Conservation (phyloP, 92 coral and sea anemone genomes). For the Umimayanthus kanabou region DNA sequence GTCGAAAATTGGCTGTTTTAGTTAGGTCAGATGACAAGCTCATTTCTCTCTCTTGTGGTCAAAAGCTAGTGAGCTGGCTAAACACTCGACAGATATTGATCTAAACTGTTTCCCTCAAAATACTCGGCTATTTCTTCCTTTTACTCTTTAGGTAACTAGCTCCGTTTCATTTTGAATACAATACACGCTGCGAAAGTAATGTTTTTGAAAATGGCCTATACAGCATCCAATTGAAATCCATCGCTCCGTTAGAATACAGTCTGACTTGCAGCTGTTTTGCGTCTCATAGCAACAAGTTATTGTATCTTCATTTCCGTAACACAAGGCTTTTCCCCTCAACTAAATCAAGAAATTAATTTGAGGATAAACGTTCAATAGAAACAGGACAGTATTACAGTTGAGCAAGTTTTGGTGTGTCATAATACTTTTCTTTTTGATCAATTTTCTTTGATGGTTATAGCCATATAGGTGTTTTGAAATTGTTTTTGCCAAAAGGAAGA, state of each 20-base stretch:
- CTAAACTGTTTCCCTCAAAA: background rate
- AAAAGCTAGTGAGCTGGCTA: background rate
- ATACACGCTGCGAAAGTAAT: background rate
- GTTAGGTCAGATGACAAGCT: background rate
- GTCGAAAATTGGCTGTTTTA: slow-evolving; percentile 23
- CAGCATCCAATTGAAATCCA: background rate
- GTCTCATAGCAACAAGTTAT: slow-evolving; percentile 13
- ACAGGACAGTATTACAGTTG: background rate
- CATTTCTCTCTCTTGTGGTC: background rate
- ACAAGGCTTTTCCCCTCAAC: background rate
- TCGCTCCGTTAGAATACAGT: background rate
- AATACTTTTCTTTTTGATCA: no score
- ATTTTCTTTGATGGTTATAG: background rate
- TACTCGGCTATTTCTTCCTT: background rate
- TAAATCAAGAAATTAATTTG: background rate
- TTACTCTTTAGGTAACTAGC: background rate
- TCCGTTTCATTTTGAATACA: background rate
- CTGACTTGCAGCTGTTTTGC: slow-evolving; percentile 19
- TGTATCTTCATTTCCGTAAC: slow-evolving; percentile 9
- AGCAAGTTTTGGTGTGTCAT: background rate
- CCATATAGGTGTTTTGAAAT: background rate
- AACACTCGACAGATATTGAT: background rate
- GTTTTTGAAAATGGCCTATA: background rate
- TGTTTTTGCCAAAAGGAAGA: background rate
- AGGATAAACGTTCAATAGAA: background rate